Evolutionary conservation across 2,113 vertebrate genomes (phyloP).

Genomic region (Crocuta crocuta): DNA sequence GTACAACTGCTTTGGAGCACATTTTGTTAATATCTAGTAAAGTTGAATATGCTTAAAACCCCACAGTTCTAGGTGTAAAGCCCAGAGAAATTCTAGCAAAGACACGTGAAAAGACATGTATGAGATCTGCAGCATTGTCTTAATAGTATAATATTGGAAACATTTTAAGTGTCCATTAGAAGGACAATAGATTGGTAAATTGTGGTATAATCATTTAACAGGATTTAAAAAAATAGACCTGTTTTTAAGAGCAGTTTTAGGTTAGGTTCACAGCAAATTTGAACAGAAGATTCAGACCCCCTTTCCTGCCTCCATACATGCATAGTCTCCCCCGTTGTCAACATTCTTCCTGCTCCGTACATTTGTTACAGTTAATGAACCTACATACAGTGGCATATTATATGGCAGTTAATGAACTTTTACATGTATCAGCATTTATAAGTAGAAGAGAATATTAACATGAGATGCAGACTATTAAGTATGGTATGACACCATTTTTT

Average conservation of each 20-base stretch:
- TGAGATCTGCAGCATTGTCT: neutral
- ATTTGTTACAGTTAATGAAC: neutral
- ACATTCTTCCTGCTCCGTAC: neutral
- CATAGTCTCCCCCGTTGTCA: neutral
- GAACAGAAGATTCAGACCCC: neutral
- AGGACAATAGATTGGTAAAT: neutral
- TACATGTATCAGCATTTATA: neutral
- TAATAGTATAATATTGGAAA: neutral
- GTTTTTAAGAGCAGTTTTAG: neutral
- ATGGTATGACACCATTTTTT: neutral
- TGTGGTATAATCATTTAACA: neutral
- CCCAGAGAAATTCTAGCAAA: neutral
- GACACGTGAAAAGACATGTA: neutral
- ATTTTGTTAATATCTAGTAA: slow-evolving; percentile 29
- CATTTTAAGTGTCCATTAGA: neutral
- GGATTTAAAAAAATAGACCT: neutral
- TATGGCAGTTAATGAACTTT: slow-evolving; percentile 7
- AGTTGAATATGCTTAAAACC: neutral
- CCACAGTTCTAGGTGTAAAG: neutral
- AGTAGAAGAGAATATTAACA: neutral
- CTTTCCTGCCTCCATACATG: neutral
- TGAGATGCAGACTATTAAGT: neutral
- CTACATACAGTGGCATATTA: neutral
- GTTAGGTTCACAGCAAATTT: neutral
- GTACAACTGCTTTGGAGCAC: neutral